These are phyloP conservation scores for Protaetia brevitarsis DNA, from an alignment of 1,140 invertebrate genomes.

Conservation along the genomic window DNA sequence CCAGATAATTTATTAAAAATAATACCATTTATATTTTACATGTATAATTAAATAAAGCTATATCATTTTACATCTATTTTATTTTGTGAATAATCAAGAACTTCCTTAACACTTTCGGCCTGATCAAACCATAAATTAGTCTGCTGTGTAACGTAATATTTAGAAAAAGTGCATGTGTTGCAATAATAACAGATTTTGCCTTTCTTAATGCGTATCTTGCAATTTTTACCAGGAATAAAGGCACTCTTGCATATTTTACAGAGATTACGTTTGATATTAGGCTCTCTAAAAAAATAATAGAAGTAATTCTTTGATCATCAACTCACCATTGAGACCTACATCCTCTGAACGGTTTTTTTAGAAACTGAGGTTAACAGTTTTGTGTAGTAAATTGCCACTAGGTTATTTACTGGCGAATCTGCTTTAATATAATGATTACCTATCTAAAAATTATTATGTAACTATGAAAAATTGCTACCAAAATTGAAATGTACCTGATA, in stretches of 20 bases:
- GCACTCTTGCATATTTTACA: slow-evolving; percentile 54
- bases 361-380: slow-evolving; percentile 53
- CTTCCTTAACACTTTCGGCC: slow-evolving; percentile 50
- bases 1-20: slow-evolving; percentile 26
- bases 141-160: slow-evolving; percentile 45
- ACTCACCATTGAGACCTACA: slow-evolving; percentile 47
- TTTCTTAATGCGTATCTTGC: slow-evolving; percentile 50
- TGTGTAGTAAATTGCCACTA: slow-evolving; percentile 51
- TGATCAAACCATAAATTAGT: slow-evolving; percentile 52
- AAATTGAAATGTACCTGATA: slow-evolving; percentile 50
- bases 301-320: background rate
- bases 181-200: slow-evolving; percentile 51
- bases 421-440: slow-evolving; percentile 48
- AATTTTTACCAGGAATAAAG: slow-evolving; percentile 49
- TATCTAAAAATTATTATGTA: slow-evolving; percentile 46
- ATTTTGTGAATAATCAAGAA: slow-evolving; percentile 44
- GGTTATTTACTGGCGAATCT: slow-evolving; percentile 37
- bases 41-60: slow-evolving; percentile 9
- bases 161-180: slow-evolving; percentile 47
- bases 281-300: slow-evolving; percentile 49
- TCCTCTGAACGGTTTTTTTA: slow-evolving; percentile 56
- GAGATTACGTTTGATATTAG: slow-evolving; percentile 53
- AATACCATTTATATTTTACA: slow-evolving; percentile 16
- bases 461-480: slow-evolving; percentile 24
- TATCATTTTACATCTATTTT: slow-evolving; percentile 26